phyloP scores from a whole-genome alignment of 2,113 vertebrate genomes.

The Tenrec ecaudatus region DNA sequence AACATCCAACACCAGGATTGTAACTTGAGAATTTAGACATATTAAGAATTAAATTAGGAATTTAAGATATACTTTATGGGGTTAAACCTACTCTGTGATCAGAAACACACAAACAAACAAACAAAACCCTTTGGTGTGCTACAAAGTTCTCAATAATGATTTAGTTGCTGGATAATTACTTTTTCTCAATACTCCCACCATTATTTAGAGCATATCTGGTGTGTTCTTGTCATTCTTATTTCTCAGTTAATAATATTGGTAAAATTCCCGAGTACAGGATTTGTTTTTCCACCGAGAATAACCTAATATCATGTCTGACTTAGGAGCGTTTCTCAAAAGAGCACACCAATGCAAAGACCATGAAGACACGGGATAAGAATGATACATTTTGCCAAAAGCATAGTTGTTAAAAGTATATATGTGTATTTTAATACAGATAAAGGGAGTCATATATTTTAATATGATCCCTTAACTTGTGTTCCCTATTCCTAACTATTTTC shows the following conservation, averaged over 20 bases:
- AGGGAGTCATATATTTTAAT: background rate
- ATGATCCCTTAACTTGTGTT: background rate
- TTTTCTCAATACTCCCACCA: background rate
- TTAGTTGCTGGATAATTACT: background rate
- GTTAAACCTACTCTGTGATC: background rate
- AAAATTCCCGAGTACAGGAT: background rate
- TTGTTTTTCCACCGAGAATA: background rate
- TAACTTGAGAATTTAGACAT: background rate
- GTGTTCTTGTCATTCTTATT: background rate
- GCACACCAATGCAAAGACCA: background rate
- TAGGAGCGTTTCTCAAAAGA: background rate
- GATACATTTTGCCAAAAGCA: background rate
- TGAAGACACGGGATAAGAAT: background rate
- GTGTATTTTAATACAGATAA: background rate
- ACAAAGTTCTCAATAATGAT: too few species aligned
- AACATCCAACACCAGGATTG: conserved; percentile 3
- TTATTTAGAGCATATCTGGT: background rate
- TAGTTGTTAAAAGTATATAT: background rate
- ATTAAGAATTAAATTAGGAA: background rate
- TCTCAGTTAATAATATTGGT: background rate
- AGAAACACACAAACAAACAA: too few species aligned
- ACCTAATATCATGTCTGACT: background rate
- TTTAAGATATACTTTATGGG: background rate
- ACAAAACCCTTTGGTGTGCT: too few species aligned
- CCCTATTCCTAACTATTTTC: background rate